Evolutionary conservation across 2,888 invertebrate genomes (phyloP), one percentile per base, ranked within the genome.

Genomic region (Drosophila leonis): DNA sequence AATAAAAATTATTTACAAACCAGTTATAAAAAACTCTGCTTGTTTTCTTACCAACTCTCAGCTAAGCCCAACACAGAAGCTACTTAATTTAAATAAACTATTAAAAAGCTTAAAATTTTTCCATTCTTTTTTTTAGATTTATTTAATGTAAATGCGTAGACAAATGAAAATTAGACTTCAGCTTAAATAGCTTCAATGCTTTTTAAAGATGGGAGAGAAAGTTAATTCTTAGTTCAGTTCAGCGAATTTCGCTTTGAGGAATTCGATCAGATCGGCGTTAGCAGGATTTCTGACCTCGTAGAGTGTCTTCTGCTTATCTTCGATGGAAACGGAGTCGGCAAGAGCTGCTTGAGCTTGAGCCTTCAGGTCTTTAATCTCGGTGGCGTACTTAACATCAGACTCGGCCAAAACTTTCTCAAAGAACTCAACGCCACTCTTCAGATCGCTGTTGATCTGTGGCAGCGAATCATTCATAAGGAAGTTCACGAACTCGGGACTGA

Each of bases 241-340:
- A 37, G 77, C 65, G 59, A 77, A 86, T 69, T 90, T 90, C 74
- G 75, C 71, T 39, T 82, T 82, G 70, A 90, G 68, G 66, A 72
- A 90, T 29, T 82, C 80, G 39, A 70, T 80, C 63, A 90, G 51
- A 29, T 86, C 78, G 0, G 57, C 44, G 41, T 88, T 80, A 13
- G 57, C 41, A 15, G 89, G 88, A 46, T 88, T 84, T 20, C 85
- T 82, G 29, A 90, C 70, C 42, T 90, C 80, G 2, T 72, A 72
- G 35, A 90, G 76, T 1, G 68, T 60, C 68, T 74, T 82, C 49
- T 85, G 89, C 59, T 90, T 90, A 10, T 85, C 84, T 8, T 90
- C 89, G 5, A 83, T 44, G 18, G 82, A 65, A 0, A 85, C 71
- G 15, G 56, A 31, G 6, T 64, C 79, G 31, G 33, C 73, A 12